Evolutionary conservation across 2,113 vertebrate species (phyloP).

Genomic region (cat (Felis catus)): DNA sequence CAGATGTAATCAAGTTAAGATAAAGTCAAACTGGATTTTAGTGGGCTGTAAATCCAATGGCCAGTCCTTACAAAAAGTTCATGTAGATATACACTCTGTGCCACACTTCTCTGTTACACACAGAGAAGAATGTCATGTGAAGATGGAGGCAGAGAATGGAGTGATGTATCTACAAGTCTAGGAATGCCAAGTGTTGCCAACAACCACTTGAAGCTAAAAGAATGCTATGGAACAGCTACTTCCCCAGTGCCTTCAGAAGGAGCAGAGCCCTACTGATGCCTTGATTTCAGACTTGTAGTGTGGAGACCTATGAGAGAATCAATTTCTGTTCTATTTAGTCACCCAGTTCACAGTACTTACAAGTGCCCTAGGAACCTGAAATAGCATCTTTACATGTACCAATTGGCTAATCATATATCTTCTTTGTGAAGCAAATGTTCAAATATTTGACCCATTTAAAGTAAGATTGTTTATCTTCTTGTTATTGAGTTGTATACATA

Average conservation of each 20-base stretch:
- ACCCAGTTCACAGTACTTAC: background rate
- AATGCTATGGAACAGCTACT: background rate
- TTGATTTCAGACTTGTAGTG: background rate
- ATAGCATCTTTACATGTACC: background rate
- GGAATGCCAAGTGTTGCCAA: background rate
- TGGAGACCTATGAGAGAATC: background rate
- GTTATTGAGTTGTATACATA: background rate
- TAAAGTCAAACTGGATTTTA: background rate
- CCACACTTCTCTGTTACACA: background rate
- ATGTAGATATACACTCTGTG: no score
- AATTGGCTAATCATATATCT: background rate
- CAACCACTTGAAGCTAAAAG: background rate
- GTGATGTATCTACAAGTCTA: background rate
- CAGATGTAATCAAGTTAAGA: background rate
- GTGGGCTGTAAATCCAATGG: background rate
- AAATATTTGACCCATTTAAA: background rate
- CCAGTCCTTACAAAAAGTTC: background rate
- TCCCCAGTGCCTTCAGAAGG: background rate
- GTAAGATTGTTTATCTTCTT: background rate
- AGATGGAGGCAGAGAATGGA: background rate
- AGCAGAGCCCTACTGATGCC: background rate
- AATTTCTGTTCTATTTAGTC: background rate
- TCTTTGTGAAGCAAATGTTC: background rate
- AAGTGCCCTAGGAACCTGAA: background rate
- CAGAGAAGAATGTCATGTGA: background rate